Evolutionary conservation across 2,113 vertebrate species (phyloP).

Genomic region (Mungos mungo): DNA sequence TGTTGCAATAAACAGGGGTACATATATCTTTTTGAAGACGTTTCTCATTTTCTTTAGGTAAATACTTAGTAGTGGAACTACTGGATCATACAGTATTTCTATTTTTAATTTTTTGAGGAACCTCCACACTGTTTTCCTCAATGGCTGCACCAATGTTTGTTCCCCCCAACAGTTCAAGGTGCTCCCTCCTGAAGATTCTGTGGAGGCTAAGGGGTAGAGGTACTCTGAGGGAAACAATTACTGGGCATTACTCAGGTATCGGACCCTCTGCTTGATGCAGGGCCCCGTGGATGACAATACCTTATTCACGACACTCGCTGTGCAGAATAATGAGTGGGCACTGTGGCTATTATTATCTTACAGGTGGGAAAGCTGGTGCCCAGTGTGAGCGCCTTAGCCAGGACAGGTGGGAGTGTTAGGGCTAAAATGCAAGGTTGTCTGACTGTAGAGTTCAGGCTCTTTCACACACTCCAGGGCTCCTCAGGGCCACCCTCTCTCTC

Average conservation of each 20-base stretch:
- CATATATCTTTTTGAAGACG: neutral
- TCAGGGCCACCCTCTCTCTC: neutral
- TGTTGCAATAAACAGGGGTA: neutral
- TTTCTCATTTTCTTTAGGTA: neutral
- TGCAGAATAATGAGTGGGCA: neutral
- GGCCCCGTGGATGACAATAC: neutral
- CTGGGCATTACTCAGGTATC: neutral
- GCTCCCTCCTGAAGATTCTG: neutral
- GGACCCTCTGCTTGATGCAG: neutral
- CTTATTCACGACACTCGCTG: fast-evolving
- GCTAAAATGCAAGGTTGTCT: neutral
- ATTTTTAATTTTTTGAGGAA: neutral
- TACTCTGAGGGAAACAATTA: neutral
- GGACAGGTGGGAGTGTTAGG: neutral
- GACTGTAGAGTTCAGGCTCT: neutral
- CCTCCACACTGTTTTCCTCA: neutral
- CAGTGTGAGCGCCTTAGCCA: neutral
- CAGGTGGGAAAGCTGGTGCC: neutral
- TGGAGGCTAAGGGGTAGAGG: neutral
- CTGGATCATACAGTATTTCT: neutral
- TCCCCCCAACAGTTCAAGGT: neutral
- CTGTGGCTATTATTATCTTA: neutral
- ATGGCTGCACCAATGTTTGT: neutral
- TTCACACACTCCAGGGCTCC: neutral
- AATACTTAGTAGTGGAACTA: neutral